Conservation (phyloP, 1,140 invertebrate genomes). For the Drosophila nigrodunni region DNA sequence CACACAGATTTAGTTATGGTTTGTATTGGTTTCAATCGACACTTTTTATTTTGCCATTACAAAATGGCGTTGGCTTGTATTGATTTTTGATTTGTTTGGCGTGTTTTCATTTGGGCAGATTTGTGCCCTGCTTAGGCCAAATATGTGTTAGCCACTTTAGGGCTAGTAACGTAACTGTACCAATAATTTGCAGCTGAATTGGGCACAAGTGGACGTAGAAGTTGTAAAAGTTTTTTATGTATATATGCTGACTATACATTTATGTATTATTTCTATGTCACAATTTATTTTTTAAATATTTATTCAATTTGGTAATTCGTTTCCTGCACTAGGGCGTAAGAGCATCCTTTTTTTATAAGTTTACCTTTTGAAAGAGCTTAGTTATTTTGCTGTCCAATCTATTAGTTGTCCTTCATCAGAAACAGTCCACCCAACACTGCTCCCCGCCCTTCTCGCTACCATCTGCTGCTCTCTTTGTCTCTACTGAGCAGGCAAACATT, state of each 20-base stretch:
- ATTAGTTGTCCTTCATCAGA: constrained; percentile 27
- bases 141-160: constrained; percentile 20
- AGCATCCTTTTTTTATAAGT: constrained; percentile 2
- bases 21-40: constrained; percentile 80
- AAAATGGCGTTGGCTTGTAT: constrained; percentile 74
- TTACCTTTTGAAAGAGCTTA: constrained; percentile 7
- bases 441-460: constrained; percentile 6
- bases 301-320: background rate
- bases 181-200: background rate
- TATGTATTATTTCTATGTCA: too few relatives aligned
- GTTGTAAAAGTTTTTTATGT: background rate
- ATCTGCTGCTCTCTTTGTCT: constrained; percentile 50
- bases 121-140: constrained; percentile 48
- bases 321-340: background rate
- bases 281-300: background rate
- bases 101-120: constrained; percentile 26
- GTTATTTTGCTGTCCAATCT: constrained; percentile 6
- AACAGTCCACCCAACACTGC: too few relatives aligned
- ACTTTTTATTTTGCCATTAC: constrained; percentile 49
- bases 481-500: constrained; percentile 31
- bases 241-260: too few relatives aligned
- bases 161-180: constrained; percentile 42
- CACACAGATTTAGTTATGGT: constrained; percentile 69
- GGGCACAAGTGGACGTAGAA: too few relatives aligned
- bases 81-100: constrained; percentile 76